A percentile compares a stretch with the other conserved stretches of the same genome.
phyloP scores from a whole-genome alignment of 2,888 invertebrate genomes.

The Fragum whitleyi region DNA sequence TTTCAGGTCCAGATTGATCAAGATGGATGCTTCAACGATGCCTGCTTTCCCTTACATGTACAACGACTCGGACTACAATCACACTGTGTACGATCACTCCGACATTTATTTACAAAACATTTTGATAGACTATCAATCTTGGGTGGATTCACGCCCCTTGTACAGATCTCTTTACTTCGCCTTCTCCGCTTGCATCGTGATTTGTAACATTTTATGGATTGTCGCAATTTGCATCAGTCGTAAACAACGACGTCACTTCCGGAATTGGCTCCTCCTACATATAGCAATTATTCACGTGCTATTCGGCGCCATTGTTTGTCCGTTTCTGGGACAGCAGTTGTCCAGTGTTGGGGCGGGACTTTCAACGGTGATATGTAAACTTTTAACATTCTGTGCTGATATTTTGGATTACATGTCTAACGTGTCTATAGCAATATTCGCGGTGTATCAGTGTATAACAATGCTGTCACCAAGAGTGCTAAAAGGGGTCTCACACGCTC shows the following conservation, averaged over 20 bases:
- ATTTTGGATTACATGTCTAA: constrained; percentile 54
- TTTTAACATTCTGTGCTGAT: constrained; percentile 47
- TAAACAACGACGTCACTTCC: constrained; percentile 59
- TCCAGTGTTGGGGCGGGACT: constrained; percentile 31
- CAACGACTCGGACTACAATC: constrained; percentile 10
- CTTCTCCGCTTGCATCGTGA: constrained; percentile 44
- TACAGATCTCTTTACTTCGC: constrained; percentile 50
- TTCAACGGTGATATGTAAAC: constrained; percentile 49
- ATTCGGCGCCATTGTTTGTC: constrained; percentile 50
- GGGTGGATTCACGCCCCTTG: constrained; percentile 1
- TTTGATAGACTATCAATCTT: background rate
- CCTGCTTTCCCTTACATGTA: background rate
- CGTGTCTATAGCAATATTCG: constrained; percentile 56
- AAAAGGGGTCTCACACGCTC: constrained; percentile 54
- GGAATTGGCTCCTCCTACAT: constrained; percentile 60
- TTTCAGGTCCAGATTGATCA: background rate
- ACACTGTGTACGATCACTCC: background rate
- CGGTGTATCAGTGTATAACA: constrained; percentile 54
- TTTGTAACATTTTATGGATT: constrained; percentile 39
- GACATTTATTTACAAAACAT: background rate
- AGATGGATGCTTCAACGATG: background rate
- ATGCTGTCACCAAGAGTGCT: constrained; percentile 50
- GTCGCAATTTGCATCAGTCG: constrained; percentile 41
- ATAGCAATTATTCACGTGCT: constrained; percentile 53
- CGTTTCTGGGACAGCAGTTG: constrained; percentile 50